A percentile compares a stretch with the other conserved stretches of the same genome.
Conservation (phyloP, 2,888 invertebrate species). For the Acheta domesticus region DNA sequence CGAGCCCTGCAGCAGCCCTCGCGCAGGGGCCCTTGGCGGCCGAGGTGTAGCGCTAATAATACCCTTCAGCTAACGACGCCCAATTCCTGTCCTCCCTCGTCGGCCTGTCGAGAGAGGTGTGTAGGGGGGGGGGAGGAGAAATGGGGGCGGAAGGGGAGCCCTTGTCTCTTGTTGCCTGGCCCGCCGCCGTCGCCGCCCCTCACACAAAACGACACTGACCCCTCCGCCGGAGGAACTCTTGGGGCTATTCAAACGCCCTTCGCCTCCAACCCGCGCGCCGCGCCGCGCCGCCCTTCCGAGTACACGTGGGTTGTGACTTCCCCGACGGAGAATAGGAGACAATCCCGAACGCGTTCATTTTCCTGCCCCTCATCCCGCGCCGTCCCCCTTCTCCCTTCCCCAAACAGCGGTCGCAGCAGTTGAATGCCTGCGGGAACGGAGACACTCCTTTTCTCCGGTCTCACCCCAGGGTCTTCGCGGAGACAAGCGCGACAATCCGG, state of each 20-base stretch:
- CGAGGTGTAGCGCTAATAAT: constrained; percentile 11
- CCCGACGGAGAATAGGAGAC: no score
- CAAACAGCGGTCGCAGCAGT: no score
- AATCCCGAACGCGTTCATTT: no score
- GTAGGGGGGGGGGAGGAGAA: no score
- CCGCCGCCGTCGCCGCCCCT: neutral
- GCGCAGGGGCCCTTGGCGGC: neutral
- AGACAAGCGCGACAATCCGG: no score
- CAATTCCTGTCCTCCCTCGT: neutral
- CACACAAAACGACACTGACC: neutral
- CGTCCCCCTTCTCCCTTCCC: no score
- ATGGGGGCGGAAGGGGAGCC: neutral
- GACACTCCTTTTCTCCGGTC: no score
- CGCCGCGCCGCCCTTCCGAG: neutral
- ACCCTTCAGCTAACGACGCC: constrained; percentile 18
- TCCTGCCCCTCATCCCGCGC: no score
- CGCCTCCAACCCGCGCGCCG: neutral
- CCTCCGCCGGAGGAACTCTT: neutral
- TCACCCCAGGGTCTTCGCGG: no score
- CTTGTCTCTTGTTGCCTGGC: neutral
- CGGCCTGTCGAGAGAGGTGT: no score
- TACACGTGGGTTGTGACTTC: constrained; percentile 4
- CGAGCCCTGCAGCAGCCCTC: no score
- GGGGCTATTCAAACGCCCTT: neutral
- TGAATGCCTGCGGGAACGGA: no score